Percentiles rank a stretch among this genome's conserved stretches.
These are phyloP conservation scores for Hemibates koningsi DNA, from an alignment of 2,113 vertebrate species.

Conservation along the genomic window DNA sequence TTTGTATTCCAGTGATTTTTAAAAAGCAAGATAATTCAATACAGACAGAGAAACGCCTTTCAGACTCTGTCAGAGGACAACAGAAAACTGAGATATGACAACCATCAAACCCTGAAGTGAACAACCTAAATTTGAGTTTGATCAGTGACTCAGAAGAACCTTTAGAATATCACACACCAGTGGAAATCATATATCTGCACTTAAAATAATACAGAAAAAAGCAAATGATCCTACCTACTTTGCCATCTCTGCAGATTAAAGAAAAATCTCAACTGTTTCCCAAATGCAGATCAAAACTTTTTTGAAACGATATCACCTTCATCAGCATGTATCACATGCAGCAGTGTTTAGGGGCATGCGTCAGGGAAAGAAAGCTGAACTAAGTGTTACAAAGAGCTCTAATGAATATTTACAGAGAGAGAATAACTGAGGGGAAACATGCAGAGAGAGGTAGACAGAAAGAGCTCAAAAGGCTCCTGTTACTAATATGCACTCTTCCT, in stretches of 20 bases:
- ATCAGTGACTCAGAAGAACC: neutral
- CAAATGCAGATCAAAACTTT: neutral
- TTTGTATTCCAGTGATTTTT: neutral
- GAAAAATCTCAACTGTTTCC: neutral
- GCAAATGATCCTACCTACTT: neutral
- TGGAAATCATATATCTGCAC: neutral
- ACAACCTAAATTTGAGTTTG: neutral
- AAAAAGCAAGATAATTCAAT: neutral
- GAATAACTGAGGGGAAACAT: neutral
- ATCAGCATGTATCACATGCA: neutral
- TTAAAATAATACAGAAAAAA: neutral
- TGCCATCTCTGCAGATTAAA: neutral
- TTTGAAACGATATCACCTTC: neutral
- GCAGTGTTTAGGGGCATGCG: neutral
- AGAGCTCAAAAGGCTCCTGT: neutral
- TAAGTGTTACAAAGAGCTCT: slow-evolving; percentile 18
- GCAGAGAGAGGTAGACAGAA: neutral
- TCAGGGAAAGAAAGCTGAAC: neutral
- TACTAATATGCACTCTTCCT: neutral
- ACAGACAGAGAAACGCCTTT: neutral
- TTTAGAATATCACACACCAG: neutral
- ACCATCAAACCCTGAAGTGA: neutral
- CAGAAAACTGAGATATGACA: neutral
- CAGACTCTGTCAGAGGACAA: neutral
- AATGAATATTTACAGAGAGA: slow-evolving; percentile 15